Evolutionary conservation across 2,888 invertebrate species (phyloP).

Genomic region (Tenthredo amoena): DNA sequence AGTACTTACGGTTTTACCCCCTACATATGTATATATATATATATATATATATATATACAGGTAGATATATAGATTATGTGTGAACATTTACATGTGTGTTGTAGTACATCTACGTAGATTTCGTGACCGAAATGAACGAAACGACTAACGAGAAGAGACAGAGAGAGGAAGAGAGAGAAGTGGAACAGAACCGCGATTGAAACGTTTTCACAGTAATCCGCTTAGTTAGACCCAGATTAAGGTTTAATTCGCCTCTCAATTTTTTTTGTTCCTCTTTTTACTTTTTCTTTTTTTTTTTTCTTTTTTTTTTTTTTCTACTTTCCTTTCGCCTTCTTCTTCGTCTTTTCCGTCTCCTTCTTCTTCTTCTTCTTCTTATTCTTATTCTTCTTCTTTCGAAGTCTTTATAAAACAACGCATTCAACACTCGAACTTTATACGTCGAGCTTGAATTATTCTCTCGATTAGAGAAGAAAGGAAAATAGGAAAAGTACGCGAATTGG

Average conservation of each 20-base stretch:
- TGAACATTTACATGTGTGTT: neutral
- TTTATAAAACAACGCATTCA: neutral
- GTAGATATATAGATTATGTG: neutral
- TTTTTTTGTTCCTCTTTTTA: neutral
- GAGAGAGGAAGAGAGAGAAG: neutral
- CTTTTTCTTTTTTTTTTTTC: neutral
- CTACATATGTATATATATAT: neutral
- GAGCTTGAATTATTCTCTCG: too few species aligned
- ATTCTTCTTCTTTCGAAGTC: neutral
- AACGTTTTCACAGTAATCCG: constrained; percentile 72
- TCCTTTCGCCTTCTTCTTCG: neutral
- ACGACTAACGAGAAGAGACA: constrained; percentile 49
- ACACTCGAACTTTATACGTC: neutral
- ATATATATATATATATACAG: neutral
- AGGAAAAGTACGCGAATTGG: neutral
- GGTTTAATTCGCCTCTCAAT: constrained; percentile 45
- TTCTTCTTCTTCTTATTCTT: neutral
- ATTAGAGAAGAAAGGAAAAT: neutral
- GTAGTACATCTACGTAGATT: constrained; percentile 30
- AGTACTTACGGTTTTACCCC: neutral
- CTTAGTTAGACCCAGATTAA: constrained; percentile 69
- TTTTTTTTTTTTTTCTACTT: neutral
- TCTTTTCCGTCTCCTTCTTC: neutral
- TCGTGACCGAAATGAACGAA: constrained; percentile 54
- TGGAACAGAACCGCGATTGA: constrained; percentile 63